These are phyloP conservation scores for Saccostrea cuccullata DNA, from an alignment of 1,140 invertebrate genomes.

Conservation along the genomic window DNA sequence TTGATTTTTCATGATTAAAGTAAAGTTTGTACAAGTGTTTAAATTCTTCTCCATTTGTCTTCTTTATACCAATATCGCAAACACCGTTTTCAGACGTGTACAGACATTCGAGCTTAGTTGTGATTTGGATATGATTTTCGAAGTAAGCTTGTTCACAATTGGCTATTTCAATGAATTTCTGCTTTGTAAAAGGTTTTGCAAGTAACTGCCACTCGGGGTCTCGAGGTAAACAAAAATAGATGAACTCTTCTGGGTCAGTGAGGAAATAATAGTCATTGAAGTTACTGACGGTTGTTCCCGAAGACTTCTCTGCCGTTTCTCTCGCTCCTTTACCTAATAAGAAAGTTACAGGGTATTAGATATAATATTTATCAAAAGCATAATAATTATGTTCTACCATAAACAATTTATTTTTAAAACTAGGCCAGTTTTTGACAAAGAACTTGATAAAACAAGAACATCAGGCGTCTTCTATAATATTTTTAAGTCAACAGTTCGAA, in stretches of 20 bases:
- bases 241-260: conserved; percentile 67
- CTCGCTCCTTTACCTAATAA: background rate
- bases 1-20: conserved; percentile 42
- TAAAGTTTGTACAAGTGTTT: conserved; percentile 49
- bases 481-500: too few species aligned
- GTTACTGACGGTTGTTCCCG: conserved; percentile 18
- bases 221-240: conserved; percentile 63
- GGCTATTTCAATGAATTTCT: conserved; percentile 55
- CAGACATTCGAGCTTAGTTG: conserved; percentile 45
- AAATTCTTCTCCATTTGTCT: conserved; percentile 11
- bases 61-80: conserved; percentile 40
- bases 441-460: background rate
- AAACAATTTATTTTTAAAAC: too few species aligned
- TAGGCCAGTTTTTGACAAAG: too few species aligned
- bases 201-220: conserved; percentile 68
- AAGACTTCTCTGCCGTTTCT: conserved; percentile 24
- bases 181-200: conserved; percentile 55
- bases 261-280: conserved; percentile 71
- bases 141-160: conserved; percentile 50
- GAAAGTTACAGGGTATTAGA: background rate
- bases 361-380: too few species aligned
- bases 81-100: conserved; percentile 37
- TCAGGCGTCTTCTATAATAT: too few species aligned
- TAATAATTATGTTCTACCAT: too few species aligned
- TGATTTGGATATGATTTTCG: conserved; percentile 44